Evolutionary conservation across 1,140 invertebrate species (phyloP), one percentile per base, ranked within the genome.

Genomic region (Calephelis virginiensis): DNA sequence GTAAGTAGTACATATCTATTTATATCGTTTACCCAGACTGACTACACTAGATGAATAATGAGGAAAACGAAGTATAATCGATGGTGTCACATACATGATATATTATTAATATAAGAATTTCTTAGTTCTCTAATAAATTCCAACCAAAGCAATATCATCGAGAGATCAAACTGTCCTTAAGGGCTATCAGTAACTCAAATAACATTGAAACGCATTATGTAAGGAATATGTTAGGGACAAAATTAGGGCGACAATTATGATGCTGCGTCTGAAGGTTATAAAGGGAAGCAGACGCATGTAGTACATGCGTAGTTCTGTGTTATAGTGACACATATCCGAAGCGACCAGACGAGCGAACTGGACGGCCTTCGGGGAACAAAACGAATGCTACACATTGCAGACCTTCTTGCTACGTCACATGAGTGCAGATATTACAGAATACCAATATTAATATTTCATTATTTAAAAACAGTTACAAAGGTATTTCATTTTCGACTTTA

Each of bases 291-390:
- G 74, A 74, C 72, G 81, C 79, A 81, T 43, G 40, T 43, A 43
- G 40, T 9, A 43, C 40, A 43, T 83, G 76, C 74, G 74, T 83
- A 82, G 79, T 85, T 50, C 49, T 45, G 60, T 48, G 61, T 46
- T 82, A 85, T 86, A 88, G 83, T 89, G 86, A 89, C 86, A 89
- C 86, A 89, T 83, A 89, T 86, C 80, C 78, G 81, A 84, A 77
- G 78, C 77, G 78, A 71, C 76, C 73, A 77, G 79, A 79, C 80
- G 77, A 72, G 72, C 73, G 71, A 74, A 86, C 84, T 77, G 86
- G 86, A 76, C 81, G 86, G 78, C 86, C 86, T 89, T 89, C 84
- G 83, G 79, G 70, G 74, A 73, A 80, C 80, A 82, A 85, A 85
- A 83, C 78, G 82, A 85, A 78, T 75, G 62, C 43, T 12, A 47